Base-by-base conservation (phyloP, 2,113 vertebrate genomes). In the Sander lucioperca region DNA sequence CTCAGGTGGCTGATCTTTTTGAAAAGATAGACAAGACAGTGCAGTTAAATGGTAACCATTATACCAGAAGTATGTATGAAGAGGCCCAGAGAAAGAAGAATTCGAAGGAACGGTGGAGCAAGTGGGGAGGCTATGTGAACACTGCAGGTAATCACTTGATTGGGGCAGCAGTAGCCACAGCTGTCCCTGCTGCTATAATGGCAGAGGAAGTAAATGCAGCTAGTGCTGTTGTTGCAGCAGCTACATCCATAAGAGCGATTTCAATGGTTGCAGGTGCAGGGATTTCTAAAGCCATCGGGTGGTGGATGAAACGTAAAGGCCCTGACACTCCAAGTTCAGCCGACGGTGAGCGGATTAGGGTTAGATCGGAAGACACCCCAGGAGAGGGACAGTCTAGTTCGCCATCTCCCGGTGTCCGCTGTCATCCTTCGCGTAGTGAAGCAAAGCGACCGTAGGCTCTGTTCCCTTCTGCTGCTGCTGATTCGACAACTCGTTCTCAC, bases 1-100 rank as follows among this genome's bases (percentile, higher is more conserved):
- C 79, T 51, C 91, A 91, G 65, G 91, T 91, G 4, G 61, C 30
- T 33, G 64, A 90, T 74, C 45, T 90, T 47, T 76, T 93, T 18
- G 64, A 85, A 64, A 70, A 51, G 13, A 88, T 90, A 59, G 86
- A 91, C 19, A 21, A 27, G 27, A 47, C 74, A 14, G 83, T 93
- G 47, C 30, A 75, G 4, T 23, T 39, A 14, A 91, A 90, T 16
- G 67, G 61, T 14, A 1, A 12, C 14, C 21, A 83, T 62, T 92
- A 88, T 5, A 87, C 78, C 71, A 1, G 19, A 43, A 62, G 50
- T 53, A 66, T 84, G 53, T 89, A 86, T 1, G 9, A 85, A 63
- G 76, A 83, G 45, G 64, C 13, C 7, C 82, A 87, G 76, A 89
- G 25, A 77, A 79, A 77, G 43, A 21, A 76, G 2, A 21, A 5